A percentile compares a stretch with the other conserved stretches of the same genome.
Evolutionary conservation across 92 coral and sea anemone species (phyloP).

Genomic region (Paramuricea clavata): DNA sequence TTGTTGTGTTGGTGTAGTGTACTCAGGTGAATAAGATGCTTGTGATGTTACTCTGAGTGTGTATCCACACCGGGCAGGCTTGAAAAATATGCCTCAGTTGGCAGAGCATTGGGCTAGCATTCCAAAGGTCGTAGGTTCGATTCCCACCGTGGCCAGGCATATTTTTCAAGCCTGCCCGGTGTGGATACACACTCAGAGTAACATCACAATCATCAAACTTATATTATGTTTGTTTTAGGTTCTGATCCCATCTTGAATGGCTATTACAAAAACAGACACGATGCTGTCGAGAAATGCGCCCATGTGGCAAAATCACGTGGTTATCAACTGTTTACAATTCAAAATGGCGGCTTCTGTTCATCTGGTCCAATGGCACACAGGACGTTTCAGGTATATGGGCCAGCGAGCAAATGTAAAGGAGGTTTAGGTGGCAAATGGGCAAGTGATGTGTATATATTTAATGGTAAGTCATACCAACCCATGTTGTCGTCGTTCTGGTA

Average conservation of each 20-base stretch:
- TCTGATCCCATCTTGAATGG: slow-evolving; percentile 3
- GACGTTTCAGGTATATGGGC: slow-evolving; percentile 30
- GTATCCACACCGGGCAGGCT: too few relatives aligned
- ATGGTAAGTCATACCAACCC: not conserved
- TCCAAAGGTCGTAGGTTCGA: too few relatives aligned
- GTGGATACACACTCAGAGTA: too few relatives aligned
- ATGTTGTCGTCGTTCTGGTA: too few relatives aligned
- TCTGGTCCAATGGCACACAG: slow-evolving; percentile 21
- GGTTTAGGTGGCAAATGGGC: slow-evolving; percentile 36
- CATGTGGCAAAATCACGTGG: slow-evolving; percentile 34
- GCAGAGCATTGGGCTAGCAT: too few relatives aligned
- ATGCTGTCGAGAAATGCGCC: slow-evolving; percentile 31
- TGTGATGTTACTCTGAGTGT: too few relatives aligned
- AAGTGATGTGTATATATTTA: slow-evolving; percentile 25
- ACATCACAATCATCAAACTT: too few relatives aligned
- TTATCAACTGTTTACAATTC: slow-evolving; percentile 25
- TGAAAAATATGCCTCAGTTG: too few relatives aligned
- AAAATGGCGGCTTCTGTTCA: slow-evolving; percentile 37
- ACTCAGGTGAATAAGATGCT: too few relatives aligned
- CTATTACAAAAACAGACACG: not conserved
- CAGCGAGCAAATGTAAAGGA: slow-evolving; percentile 23
- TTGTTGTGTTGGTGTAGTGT: too few relatives aligned
- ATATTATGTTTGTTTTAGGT: slow-evolving; percentile 1
- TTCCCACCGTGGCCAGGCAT: too few relatives aligned
- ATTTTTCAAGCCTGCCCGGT: too few relatives aligned